Evolutionary conservation across 1,140 invertebrate genomes (phyloP).

Genomic region (Cherax destructor): DNA sequence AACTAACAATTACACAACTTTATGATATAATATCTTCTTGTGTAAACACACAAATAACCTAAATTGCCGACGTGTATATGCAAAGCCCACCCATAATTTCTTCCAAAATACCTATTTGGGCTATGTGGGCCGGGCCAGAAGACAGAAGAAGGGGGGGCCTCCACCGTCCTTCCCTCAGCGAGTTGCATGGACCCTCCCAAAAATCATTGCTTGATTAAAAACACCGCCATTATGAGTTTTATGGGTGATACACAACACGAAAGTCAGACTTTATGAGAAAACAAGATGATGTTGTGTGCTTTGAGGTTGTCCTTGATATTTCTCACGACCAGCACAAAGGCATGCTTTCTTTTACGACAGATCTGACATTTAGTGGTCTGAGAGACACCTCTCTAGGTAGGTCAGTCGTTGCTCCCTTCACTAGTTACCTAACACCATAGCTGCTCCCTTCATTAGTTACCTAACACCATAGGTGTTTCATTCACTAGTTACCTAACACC

Average conservation of each 20-base stretch:
- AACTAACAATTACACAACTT: conserved; percentile 48
- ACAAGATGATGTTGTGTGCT: neutral
- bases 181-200: neutral
- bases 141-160: too few relatives aligned
- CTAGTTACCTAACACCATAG: too few relatives aligned
- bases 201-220: neutral
- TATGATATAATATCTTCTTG: conserved; percentile 45
- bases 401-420: too few relatives aligned
- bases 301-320: too few relatives aligned
- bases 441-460: too few relatives aligned
- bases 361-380: too few relatives aligned
- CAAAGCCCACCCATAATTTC: conserved; percentile 28
- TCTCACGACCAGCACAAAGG: too few relatives aligned
- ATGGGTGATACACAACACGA: neutral
- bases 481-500: too few relatives aligned
- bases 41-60: conserved; percentile 50
- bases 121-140: neutral
- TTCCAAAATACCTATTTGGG: conserved; percentile 19
- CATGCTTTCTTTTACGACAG: too few relatives aligned
- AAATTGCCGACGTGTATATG: conserved; percentile 47
- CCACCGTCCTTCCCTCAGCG: too few relatives aligned
- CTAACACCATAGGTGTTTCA: too few relatives aligned
- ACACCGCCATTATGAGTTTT: neutral
- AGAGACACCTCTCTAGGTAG: too few relatives aligned
- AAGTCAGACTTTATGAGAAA: neutral